phyloP scores from a whole-genome alignment of 1,140 invertebrate species.

The Arion vulgaris region DNA sequence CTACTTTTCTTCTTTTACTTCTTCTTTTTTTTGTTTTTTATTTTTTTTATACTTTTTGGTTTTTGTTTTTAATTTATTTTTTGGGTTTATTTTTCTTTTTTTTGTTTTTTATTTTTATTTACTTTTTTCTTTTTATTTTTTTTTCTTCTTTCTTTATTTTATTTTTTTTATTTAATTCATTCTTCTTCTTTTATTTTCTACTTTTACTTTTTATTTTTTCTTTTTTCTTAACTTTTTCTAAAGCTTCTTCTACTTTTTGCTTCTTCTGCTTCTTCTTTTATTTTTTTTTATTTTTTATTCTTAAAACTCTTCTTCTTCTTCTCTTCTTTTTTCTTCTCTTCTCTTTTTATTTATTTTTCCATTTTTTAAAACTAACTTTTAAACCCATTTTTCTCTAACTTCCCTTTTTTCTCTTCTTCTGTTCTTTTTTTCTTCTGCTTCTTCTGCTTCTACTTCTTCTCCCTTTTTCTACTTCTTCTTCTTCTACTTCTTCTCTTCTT shows the following conservation, averaged over 20 bases:
- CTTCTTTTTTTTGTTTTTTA: background rate
- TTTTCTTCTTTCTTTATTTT: slow-evolving; percentile 4
- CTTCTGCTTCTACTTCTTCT: background rate
- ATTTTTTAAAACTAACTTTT: background rate
- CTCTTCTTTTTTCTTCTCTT: background rate
- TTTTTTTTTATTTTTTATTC: background rate
- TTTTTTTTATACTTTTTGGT: background rate
- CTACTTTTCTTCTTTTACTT: background rate
- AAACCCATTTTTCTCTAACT: too few relatives aligned
- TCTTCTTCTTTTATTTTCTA: background rate
- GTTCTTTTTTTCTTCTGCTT: background rate
- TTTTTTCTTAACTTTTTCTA: background rate
- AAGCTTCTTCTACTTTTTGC: too few relatives aligned
- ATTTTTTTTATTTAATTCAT: background rate
- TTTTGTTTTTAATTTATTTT: slow-evolving; percentile 16
- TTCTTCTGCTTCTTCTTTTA: background rate
- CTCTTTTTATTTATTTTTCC: background rate
- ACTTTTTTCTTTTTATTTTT: background rate
- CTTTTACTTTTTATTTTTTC: background rate
- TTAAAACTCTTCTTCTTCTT: too few relatives aligned
- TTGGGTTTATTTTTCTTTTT: background rate
- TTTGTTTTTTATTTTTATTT: background rate
- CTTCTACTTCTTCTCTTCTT: background rate
- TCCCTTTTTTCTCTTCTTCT: too few relatives aligned
- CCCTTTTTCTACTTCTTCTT: background rate